Conservation (phyloP, 1,140 invertebrate species). For the Drosophila arizonae region DNA sequence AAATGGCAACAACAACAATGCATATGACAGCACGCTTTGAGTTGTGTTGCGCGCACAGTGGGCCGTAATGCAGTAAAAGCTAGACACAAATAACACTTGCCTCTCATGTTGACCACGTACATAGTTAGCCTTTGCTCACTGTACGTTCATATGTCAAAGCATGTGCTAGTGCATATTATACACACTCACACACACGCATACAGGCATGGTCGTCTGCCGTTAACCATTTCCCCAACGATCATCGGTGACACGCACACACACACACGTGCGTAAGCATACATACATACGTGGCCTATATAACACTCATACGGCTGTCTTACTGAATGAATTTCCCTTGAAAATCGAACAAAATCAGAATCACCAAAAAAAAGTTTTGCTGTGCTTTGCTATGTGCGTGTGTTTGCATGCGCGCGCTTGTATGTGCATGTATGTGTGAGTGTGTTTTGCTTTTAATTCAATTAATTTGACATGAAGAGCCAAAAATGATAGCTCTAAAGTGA, state of each 20-base stretch:
- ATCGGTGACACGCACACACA: constrained; percentile 16
- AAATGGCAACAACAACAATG: constrained; percentile 58
- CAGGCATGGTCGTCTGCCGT: not conserved
- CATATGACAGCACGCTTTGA: constrained; percentile 36
- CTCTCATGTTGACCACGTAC: not conserved
- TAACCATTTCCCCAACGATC: constrained; percentile 18
- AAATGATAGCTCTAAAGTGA: not conserved
- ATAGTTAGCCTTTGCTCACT: not conserved
- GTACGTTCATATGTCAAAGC: not conserved
- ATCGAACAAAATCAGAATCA: constrained; percentile 15
- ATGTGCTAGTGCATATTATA: not conserved
- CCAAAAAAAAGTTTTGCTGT: constrained; percentile 17
- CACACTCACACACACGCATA: not conserved
- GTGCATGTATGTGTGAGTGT: not conserved
- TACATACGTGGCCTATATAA: constrained; percentile 9
- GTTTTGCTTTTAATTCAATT: constrained; percentile 69
- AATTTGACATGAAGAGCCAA: constrained; percentile 49
- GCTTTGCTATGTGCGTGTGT: not conserved
- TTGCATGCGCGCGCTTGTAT: not conserved
- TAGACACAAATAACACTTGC: not conserved
- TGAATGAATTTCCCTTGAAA: constrained; percentile 65
- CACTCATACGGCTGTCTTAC: constrained; percentile 24
- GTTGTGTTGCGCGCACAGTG: constrained; percentile 31
- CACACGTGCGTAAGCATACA: constrained; percentile 1
- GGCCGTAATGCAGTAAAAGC: not conserved